Evolutionary conservation across 2,888 invertebrate species (phyloP).

Genomic region (Lepidocyrtoides sp.): DNA sequence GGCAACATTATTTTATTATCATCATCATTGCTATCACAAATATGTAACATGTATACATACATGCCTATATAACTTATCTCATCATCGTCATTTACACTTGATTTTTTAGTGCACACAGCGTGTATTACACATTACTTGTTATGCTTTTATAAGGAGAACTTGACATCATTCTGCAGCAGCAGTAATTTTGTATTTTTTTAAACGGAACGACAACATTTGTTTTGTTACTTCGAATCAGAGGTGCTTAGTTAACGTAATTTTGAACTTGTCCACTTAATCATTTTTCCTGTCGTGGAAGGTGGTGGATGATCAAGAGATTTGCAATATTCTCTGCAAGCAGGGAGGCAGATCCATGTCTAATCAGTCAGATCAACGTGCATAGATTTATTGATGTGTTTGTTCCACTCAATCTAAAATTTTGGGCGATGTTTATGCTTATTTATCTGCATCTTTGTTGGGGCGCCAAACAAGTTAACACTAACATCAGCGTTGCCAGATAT

Average conservation of each 20-base stretch:
- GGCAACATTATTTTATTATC: neutral
- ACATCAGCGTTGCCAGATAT: too few relatives aligned
- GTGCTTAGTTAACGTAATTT: too few relatives aligned
- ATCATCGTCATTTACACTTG: constrained; percentile 51
- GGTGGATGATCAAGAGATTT: constrained; percentile 52
- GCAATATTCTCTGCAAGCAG: constrained; percentile 69
- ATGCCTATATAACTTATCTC: too few relatives aligned
- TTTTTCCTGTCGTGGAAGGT: constrained; percentile 69
- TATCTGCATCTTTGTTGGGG: too few relatives aligned
- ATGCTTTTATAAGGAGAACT: constrained; percentile 31
- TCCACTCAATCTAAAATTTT: too few relatives aligned
- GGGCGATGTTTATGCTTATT: too few relatives aligned
- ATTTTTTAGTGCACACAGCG: constrained; percentile 33
- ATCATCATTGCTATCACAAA: neutral
- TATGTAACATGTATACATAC: neutral
- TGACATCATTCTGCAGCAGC: constrained; percentile 66
- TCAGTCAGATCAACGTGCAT: constrained; percentile 63
- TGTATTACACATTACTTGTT: neutral
- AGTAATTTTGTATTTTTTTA: constrained; percentile 57
- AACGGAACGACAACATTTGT: neutral
- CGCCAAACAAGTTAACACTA: too few relatives aligned
- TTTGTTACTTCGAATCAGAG: neutral
- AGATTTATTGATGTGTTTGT: constrained; percentile 68
- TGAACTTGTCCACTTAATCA: constrained; percentile 74
- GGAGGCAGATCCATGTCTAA: constrained; percentile 76